These are phyloP conservation scores for Furcifer pardalis DNA, from an alignment of 2,797 vertebrate genomes.

Conservation along the genomic window DNA sequence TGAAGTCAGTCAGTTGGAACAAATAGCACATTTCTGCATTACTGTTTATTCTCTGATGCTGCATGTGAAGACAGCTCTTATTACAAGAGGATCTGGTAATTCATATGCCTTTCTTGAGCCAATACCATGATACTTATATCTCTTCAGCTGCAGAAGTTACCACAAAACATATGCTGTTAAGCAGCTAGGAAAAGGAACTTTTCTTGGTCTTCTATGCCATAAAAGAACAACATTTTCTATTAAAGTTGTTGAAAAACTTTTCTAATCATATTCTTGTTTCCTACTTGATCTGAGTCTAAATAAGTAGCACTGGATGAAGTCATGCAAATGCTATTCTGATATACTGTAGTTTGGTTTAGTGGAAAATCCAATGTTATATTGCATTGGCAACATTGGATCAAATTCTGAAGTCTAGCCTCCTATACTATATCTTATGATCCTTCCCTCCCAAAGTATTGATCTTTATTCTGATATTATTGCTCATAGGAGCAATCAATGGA, in stretches of 20 bases:
- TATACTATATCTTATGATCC: background rate
- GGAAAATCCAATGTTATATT: conserved; percentile 14
- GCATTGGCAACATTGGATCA: background rate
- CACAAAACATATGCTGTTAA: accelerated
- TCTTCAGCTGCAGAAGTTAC: no score
- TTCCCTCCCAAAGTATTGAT: conserved; percentile 2
- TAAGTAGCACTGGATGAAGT: conserved; percentile 4
- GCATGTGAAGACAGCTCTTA: background rate
- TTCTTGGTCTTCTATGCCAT: background rate
- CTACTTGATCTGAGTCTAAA: background rate
- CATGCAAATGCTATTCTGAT: conserved; percentile 22
- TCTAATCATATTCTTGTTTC: conserved; percentile 12
- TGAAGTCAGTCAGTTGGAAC: background rate
- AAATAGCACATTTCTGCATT: conserved; percentile 8
- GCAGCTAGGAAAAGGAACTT: background rate
- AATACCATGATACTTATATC: background rate
- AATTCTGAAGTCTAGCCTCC: background rate
- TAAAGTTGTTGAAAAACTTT: conserved; percentile 11
- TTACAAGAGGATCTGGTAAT: background rate
- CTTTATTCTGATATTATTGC: conserved; percentile 12
- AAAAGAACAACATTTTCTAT: background rate
- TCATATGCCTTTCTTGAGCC: background rate
- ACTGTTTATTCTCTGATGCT: no score
- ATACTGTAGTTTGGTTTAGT: conserved; percentile 6
- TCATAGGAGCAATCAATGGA: conserved; percentile 1